These are phyloP conservation scores for Octomys mimax DNA, from an alignment of 2,797 vertebrate genomes.

Conservation along the genomic window DNA sequence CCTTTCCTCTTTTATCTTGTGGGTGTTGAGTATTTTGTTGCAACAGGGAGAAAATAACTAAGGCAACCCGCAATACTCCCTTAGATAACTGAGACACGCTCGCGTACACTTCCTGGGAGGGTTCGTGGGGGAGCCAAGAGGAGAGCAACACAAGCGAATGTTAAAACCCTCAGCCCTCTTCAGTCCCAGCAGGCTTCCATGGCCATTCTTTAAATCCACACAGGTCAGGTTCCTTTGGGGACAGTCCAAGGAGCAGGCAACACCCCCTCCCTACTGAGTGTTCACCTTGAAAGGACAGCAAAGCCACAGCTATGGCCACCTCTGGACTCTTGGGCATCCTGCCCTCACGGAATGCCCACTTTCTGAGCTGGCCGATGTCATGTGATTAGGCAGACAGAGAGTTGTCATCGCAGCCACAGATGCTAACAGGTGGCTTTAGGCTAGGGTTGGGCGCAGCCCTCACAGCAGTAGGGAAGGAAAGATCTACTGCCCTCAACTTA, in stretches of 20 bases:
- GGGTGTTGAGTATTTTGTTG: not conserved
- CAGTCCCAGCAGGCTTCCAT: not conserved
- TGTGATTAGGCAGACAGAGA: not conserved
- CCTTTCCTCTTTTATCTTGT: not conserved
- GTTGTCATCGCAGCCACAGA: not conserved
- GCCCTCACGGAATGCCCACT: not conserved
- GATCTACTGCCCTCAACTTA: not conserved
- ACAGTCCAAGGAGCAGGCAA: not conserved
- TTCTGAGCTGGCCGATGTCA: not conserved
- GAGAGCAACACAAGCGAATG: not conserved
- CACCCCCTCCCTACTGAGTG: not conserved
- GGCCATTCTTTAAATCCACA: not conserved
- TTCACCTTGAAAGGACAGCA: not conserved
- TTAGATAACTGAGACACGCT: not conserved
- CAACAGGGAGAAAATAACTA: not conserved
- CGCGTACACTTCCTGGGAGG: not conserved
- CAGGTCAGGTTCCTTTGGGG: not conserved
- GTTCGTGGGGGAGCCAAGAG: not conserved
- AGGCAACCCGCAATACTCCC: not conserved
- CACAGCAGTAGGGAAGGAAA: not conserved
- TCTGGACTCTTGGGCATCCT: not conserved
- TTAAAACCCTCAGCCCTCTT: not conserved
- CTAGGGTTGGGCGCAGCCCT: not conserved
- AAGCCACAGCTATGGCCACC: no score
- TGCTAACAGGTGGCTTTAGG: not conserved